These are phyloP conservation scores for Gerris buenoi DNA, from an alignment of 1,140 invertebrate species.

Conservation along the genomic window DNA sequence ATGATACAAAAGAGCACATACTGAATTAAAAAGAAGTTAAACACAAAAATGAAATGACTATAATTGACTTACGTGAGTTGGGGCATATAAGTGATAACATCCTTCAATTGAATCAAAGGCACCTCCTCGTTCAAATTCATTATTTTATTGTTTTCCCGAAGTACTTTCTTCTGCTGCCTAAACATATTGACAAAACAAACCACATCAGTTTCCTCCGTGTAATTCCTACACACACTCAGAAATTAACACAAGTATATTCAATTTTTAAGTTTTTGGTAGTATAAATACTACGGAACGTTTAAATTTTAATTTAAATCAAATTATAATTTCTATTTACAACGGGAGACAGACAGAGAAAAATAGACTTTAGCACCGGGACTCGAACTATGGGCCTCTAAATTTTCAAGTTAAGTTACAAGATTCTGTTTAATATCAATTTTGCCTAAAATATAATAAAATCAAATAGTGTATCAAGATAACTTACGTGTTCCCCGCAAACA, in stretches of 20 bases:
- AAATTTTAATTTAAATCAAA: no score
- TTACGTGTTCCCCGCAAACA: conserved; percentile 68
- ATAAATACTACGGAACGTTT: no score
- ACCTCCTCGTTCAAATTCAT: conserved; percentile 43
- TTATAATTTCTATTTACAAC: no score
- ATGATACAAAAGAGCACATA: neutral
- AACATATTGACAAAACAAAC: no score
- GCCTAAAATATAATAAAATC: neutral
- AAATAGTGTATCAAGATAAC: conserved; percentile 24
- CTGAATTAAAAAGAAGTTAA: neutral
- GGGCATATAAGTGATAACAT: conserved; percentile 69
- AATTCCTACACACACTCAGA: no score
- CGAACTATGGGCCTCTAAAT: no score
- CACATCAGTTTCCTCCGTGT: no score
- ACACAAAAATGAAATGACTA: neutral
- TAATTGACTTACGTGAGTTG: conserved; percentile 42
- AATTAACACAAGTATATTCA: no score
- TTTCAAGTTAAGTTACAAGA: conserved; percentile 1
- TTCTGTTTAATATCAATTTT: no score
- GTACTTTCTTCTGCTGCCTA: conserved; percentile 54
- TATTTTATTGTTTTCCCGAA: conserved; percentile 55
- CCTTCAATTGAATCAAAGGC: conserved; percentile 59
- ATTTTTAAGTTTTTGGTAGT: no score
- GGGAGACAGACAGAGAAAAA: no score
- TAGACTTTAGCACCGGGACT: no score